Evolutionary conservation across 2,797 vertebrate species (phyloP).

Genomic region (Glossophaga mutica): DNA sequence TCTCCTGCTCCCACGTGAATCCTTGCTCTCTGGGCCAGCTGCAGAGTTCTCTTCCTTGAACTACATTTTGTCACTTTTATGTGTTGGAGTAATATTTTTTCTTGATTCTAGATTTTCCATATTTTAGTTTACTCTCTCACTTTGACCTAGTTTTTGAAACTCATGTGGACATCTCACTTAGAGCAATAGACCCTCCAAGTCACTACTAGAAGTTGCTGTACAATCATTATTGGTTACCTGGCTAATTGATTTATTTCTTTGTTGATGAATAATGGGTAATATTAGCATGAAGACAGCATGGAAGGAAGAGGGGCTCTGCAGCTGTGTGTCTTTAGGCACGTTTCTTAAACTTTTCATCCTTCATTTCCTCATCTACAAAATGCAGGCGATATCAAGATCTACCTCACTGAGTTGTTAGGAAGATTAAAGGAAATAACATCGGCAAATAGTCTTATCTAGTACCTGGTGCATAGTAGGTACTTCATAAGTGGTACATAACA

Average conservation of each 20-base stretch:
- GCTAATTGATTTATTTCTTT: background rate
- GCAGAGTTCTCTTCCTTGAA: background rate
- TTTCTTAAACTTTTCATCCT: background rate
- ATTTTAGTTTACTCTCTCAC: background rate
- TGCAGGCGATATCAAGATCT: background rate
- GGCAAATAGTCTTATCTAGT: background rate
- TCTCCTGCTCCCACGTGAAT: background rate
- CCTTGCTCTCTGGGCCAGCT: background rate
- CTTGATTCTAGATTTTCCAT: background rate
- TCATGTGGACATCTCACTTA: background rate
- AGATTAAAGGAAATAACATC: background rate
- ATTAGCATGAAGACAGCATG: background rate
- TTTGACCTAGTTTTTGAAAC: background rate
- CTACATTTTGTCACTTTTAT: background rate
- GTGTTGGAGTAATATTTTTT: background rate
- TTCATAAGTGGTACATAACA: fast-evolving
- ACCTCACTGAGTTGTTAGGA: background rate
- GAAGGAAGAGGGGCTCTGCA: background rate
- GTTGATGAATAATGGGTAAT: background rate
- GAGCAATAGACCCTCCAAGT: background rate
- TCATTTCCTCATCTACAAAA: background rate
- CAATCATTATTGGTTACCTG: background rate
- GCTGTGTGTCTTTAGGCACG: background rate
- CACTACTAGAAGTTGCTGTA: background rate
- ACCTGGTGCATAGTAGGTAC: background rate